phyloP scores from a whole-genome alignment of 2,797 vertebrate species.

The Morus bassanus region DNA sequence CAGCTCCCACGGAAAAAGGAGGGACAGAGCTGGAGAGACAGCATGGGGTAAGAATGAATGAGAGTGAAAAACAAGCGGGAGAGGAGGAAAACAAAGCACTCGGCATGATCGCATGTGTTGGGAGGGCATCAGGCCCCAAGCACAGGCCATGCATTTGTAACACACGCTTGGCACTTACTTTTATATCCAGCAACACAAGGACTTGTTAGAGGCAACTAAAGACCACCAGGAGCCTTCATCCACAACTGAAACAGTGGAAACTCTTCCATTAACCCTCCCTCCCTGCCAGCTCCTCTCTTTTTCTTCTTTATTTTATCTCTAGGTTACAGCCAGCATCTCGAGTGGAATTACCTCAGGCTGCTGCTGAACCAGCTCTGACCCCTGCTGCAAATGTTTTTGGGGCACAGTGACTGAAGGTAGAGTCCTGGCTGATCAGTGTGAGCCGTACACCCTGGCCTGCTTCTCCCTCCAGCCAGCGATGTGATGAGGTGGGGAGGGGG shows the following conservation, averaged over 20 bases:
- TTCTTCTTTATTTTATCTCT: neutral
- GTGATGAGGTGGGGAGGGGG: neutral
- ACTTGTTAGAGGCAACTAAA: neutral
- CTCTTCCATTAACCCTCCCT: neutral
- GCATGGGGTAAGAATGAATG: accelerated
- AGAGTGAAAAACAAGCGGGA: neutral
- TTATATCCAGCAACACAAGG: neutral
- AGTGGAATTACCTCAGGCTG: constrained; percentile 3
- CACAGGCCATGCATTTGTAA: neutral
- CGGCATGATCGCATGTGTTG: accelerated
- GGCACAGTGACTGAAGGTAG: neutral
- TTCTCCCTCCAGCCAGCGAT: neutral
- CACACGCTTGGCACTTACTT: neutral
- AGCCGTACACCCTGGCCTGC: neutral
- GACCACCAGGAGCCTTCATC: neutral
- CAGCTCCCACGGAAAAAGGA: neutral
- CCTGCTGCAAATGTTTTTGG: neutral
- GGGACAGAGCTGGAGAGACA: neutral
- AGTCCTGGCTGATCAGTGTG: neutral
- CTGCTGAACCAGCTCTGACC: constrained; percentile 33
- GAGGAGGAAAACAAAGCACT: neutral
- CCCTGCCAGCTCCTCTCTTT: neutral
- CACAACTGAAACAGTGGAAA: neutral
- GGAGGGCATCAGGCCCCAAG: accelerated
- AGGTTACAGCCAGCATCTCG: neutral